Evolutionary conservation across 2,888 invertebrate species (phyloP).

Genomic region (Apeira syringaria): DNA sequence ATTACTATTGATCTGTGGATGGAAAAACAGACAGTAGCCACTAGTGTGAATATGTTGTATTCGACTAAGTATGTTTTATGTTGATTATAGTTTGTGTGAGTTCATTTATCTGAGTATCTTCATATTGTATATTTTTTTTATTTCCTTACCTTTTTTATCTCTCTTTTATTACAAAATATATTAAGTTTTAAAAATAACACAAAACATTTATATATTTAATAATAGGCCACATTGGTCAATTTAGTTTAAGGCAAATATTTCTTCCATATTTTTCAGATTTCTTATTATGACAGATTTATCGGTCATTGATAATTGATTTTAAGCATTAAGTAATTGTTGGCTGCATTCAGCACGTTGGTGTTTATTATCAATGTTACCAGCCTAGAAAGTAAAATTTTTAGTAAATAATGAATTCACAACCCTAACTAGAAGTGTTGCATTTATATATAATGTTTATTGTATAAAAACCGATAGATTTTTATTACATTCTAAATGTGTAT

Average conservation of each 20-base stretch:
- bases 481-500: conserved; percentile 2
- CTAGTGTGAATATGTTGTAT: too few species aligned
- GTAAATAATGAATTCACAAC: neutral
- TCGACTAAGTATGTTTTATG: too few species aligned
- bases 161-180: too few species aligned
- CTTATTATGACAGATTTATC: conserved; percentile 13
- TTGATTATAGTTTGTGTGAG: too few species aligned
- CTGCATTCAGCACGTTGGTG: neutral
- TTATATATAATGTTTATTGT: neutral
- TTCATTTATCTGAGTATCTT: too few species aligned
- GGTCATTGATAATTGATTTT: conserved; percentile 40
- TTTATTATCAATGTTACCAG: neutral
- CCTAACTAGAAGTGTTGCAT: conserved; percentile 7
- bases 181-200: too few species aligned
- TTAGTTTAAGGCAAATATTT: conserved; percentile 14
- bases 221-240: conserved; percentile 1
- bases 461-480: conserved; percentile 1
- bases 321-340: neutral
- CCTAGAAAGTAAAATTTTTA: neutral
- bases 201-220: too few species aligned
- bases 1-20: too few species aligned
- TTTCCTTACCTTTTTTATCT: too few species aligned
- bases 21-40: too few species aligned
- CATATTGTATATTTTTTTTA: too few species aligned
- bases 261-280: conserved; percentile 48